These are phyloP conservation scores for Vireo altiloquus DNA, from an alignment of 2,113 vertebrate genomes.

Conservation along the genomic window DNA sequence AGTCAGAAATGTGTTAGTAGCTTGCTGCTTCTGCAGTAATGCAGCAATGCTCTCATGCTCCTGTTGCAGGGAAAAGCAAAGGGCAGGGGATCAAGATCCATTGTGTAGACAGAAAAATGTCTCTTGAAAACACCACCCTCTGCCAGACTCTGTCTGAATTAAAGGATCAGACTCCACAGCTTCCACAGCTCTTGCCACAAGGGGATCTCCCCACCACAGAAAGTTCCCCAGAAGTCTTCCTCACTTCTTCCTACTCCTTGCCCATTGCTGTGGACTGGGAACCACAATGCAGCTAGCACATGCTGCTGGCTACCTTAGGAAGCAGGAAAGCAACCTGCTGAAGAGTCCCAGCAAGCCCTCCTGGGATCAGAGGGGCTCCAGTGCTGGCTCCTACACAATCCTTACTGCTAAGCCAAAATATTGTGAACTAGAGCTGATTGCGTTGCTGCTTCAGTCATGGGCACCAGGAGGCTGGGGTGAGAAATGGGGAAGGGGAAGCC, in stretches of 20 bases:
- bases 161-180: neutral
- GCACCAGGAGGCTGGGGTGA: neutral
- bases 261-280: neutral
- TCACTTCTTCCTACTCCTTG: neutral
- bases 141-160: neutral
- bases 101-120: neutral
- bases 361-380: neutral
- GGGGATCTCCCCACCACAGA: neutral
- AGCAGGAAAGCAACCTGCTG: neutral
- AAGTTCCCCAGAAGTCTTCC: neutral
- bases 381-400: neutral
- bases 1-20: neutral
- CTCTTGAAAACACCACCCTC: neutral
- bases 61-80: neutral
- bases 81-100: neutral
- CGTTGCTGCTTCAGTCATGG: neutral
- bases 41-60: neutral
- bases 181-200: neutral
- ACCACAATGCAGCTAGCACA: neutral
- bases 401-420: neutral
- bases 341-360: neutral
- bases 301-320: neutral
- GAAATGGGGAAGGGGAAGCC: neutral
- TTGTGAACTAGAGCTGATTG: neutral
- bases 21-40: neutral